Base-by-base conservation (phyloP, 2,888 invertebrate species). In the Eurytoma adleriae region DNA sequence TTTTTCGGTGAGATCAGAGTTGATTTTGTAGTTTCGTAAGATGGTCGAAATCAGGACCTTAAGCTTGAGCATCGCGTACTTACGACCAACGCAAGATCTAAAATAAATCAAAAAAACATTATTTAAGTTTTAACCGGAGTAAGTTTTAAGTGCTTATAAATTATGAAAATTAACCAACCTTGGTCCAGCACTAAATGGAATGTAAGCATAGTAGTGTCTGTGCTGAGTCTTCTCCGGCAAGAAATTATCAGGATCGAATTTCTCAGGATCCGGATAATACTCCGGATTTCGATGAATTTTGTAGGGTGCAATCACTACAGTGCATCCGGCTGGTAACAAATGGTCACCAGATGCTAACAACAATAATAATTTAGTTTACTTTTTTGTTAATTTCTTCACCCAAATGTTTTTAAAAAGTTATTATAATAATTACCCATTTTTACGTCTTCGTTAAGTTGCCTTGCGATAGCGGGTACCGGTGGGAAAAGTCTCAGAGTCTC, bases 201-300 rank as follows among this genome's bases (percentile, higher is more conserved):
- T 94, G 86, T 94, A 96, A 4, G 95, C 94, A 88, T 96, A 96
- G 87, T 95, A 96, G 87, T 96, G 96, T 81, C 97, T 93, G 85
- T 94, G 94, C 69, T 94, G 94, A 82, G 94, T 94, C 84, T 93
- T 94, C 87, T 97, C 96, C 0, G 96, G 95, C 83, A 96, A 92
- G 92, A 97, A 97, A 89, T 96, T 95, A 90, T 97, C 96, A 1
- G 97, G 97, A 91, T 97, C 93, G 88, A 96, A 97, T 83, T 92
- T 92, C 62, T 94, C 92, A 0, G 97, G 95, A 90, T 97, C 95
- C 12, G 95, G 94, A 91, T 95, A 97, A 70, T 94, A 92, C 84
- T 95, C 94, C 1, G 93, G 91, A 84, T 95, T 93, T 77, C 95
- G 94, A 89, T 97, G 97, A 72, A 95, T 89, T 86, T 93, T 93